Evolutionary conservation across 2,797 vertebrate genomes (phyloP).

Genomic region (Lutjanus campechanus): DNA sequence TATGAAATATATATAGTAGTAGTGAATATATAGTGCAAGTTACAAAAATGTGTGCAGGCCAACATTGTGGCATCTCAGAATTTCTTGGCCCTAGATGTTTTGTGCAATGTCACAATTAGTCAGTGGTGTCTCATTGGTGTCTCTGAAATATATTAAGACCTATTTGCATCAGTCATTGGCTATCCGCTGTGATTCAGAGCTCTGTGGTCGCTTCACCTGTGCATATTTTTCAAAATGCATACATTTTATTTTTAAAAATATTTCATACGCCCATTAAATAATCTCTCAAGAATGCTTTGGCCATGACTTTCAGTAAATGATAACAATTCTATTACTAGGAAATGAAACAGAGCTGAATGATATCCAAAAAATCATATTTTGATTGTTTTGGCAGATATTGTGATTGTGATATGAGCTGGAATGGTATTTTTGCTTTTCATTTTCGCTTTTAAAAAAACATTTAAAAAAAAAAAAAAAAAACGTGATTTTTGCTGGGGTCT

Average conservation of each 20-base stretch:
- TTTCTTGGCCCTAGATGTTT: too few species aligned
- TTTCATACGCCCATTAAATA: neutral
- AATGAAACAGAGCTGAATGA: neutral
- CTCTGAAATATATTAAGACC: neutral
- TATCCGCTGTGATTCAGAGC: constrained; percentile 1
- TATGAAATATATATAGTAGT: too few species aligned
- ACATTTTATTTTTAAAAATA: neutral
- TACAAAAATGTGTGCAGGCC: neutral
- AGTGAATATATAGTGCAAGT: neutral
- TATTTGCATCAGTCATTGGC: neutral
- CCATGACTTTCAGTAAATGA: neutral
- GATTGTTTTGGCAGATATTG: too few species aligned
- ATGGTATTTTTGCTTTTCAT: too few species aligned
- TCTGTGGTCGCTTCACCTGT: neutral
- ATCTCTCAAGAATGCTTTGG: neutral
- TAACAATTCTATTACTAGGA: neutral
- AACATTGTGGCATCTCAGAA: neutral
- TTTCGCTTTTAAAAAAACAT: too few species aligned
- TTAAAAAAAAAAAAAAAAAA: too few species aligned
- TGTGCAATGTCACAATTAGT: neutral
- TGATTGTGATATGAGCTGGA: too few species aligned
- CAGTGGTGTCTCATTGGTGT: neutral
- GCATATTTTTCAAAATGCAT: neutral
- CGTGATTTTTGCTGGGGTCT: too few species aligned
- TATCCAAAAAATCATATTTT: too few species aligned